These are phyloP conservation scores for Epirrhoe tristata DNA, from an alignment of 2,888 invertebrate species.

Conservation along the genomic window DNA sequence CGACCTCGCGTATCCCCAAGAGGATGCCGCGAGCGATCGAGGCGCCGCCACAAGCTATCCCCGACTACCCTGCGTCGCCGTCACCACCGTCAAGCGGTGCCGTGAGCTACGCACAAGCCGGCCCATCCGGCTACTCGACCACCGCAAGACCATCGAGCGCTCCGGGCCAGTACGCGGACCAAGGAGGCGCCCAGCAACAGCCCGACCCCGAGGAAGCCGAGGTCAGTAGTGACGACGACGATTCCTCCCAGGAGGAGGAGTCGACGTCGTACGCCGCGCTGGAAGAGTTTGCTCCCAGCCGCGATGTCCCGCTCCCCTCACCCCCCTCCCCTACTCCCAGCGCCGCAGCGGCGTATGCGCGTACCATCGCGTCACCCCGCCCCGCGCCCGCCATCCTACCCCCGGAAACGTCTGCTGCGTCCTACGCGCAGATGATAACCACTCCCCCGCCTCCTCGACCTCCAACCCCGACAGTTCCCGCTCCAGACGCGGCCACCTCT, in stretches of 20 bases:
- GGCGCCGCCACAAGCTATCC: not conserved
- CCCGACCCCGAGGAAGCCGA: not conserved
- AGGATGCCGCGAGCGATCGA: not conserved
- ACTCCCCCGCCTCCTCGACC: not conserved
- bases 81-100: not conserved
- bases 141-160: not conserved
- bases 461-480: not conserved
- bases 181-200: not conserved
- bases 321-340: not conserved
- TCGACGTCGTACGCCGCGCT: not conserved
- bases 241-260: not conserved
- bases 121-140: not conserved
- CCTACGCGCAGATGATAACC: not conserved
- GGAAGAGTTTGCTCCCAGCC: not conserved
- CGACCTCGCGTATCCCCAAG: not conserved
- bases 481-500: not conserved
- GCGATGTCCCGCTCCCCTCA: not conserved
- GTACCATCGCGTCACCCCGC: not conserved
- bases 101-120: not conserved
- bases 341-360: not conserved
- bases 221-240: not conserved
- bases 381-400: not conserved
- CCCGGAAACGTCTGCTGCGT: not conserved
- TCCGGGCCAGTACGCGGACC: not conserved
- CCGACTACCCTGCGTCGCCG: not conserved